Evolutionary conservation across 2,113 vertebrate species (phyloP).

Genomic region (Scopus umbretta): DNA sequence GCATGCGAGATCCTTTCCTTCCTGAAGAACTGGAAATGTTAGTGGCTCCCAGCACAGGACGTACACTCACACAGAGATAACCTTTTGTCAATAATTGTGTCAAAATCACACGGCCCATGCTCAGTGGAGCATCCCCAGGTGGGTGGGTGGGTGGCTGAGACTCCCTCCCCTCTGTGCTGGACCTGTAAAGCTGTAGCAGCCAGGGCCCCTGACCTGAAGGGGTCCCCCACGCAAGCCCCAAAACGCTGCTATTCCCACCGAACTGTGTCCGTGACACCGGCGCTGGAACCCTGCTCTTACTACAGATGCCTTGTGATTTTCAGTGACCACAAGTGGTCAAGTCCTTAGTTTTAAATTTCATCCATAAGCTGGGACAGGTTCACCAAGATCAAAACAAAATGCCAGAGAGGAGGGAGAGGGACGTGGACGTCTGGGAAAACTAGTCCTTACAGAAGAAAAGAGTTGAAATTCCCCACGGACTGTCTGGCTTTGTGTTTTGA

Average conservation of each 20-base stretch:
- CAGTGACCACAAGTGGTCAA: background rate
- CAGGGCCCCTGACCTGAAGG: background rate
- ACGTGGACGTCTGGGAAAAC: conserved; percentile 3
- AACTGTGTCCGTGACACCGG: fast-evolving
- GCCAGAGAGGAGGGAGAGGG: background rate
- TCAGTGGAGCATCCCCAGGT: background rate
- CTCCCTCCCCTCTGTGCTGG: background rate
- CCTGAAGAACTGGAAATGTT: background rate
- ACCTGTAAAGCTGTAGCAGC: background rate
- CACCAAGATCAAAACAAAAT: conserved; percentile 26
- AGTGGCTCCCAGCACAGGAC: background rate
- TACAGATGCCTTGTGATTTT: conserved; percentile 19
- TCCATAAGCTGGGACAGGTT: conserved; percentile 15
- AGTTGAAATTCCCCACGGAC: conserved; percentile 10
- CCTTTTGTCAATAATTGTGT: background rate
- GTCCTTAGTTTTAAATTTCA: background rate
- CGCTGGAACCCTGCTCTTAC: background rate
- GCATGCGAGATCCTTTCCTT: background rate
- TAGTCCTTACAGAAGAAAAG: conserved; percentile 30
- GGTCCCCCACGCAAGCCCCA: background rate
- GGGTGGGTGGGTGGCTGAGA: background rate
- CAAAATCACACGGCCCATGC: background rate
- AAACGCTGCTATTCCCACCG: background rate
- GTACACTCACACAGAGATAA: background rate
- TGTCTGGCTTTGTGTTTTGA: conserved; percentile 35